Conservation (phyloP, 2,113 vertebrate genomes). For the Anarrhichthys ocellatus region DNA sequence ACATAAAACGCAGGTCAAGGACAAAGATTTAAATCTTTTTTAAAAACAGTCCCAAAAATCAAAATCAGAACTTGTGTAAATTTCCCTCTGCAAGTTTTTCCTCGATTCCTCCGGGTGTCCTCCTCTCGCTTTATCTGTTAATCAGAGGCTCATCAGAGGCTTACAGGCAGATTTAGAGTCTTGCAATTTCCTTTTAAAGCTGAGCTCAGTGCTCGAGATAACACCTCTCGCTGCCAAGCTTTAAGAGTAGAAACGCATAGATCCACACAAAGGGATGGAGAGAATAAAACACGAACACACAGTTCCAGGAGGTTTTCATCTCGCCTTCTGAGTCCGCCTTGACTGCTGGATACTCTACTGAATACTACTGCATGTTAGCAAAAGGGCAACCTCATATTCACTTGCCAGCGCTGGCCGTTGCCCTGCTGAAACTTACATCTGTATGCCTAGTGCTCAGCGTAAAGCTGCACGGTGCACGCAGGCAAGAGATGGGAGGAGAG, state of each 20-base stretch:
- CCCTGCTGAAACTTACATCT: conserved; percentile 80
- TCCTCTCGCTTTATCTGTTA: conserved; percentile 39
- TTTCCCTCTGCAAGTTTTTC: conserved; percentile 26
- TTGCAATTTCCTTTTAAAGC: conserved; percentile 68
- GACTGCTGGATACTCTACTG: conserved; percentile 44
- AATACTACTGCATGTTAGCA: conserved; percentile 47
- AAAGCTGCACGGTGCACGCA: conserved; percentile 63
- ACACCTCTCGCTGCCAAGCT: conserved; percentile 57
- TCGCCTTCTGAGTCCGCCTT: conserved; percentile 44
- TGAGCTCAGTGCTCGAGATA: conserved; percentile 55
- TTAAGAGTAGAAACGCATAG: conserved; percentile 57
- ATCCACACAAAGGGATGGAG: conserved; percentile 64
- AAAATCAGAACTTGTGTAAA: conserved; percentile 4
- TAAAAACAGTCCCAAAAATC: conserved; percentile 6
- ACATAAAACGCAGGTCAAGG: conserved; percentile 25
- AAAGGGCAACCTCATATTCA: conserved; percentile 62
- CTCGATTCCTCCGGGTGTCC: conserved; percentile 47
- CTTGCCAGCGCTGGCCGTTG: conserved; percentile 55
- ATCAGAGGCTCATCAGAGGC: conserved; percentile 54
- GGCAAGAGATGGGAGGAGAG: conserved; percentile 55
- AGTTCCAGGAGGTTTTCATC: conserved; percentile 64
- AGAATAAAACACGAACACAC: conserved; percentile 41
- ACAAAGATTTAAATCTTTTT: not conserved
- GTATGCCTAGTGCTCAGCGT: conserved; percentile 66
- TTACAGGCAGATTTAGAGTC: conserved; percentile 52